phyloP scores from a whole-genome alignment of 1,140 invertebrate species.

The Thaumetopoea pityocampa region DNA sequence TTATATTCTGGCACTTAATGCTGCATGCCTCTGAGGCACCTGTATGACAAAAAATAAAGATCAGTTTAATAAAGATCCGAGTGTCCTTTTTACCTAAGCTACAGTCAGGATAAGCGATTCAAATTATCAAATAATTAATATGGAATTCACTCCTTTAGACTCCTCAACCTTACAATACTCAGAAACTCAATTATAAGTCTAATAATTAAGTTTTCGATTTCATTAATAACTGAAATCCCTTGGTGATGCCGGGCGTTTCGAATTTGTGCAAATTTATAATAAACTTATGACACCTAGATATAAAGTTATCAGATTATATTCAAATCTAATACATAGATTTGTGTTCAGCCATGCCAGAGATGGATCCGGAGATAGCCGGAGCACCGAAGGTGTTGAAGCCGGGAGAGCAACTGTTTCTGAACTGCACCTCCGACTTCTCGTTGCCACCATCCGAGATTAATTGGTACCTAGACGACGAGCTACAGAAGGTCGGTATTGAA shows the following conservation, averaged over 20 bases:
- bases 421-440: conserved; percentile 78
- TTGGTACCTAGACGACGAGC: conserved; percentile 79
- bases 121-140: too few relatives aligned
- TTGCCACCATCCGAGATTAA: conserved; percentile 77
- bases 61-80: too few relatives aligned
- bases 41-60: too few relatives aligned
- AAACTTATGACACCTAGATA: conserved; percentile 20
- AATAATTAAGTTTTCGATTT: conserved; percentile 23
- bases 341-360: conserved; percentile 76
- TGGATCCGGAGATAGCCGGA: conserved; percentile 76
- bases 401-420: conserved; percentile 77
- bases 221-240: conserved; percentile 6
- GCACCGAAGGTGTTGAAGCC: conserved; percentile 74
- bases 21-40: too few relatives aligned
- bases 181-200: conserved; percentile 15
- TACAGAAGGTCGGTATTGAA: conserved; percentile 65
- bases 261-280: conserved; percentile 15
- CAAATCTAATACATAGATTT: conserved; percentile 38
- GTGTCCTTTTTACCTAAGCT: too few relatives aligned
- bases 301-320: conserved; percentile 27
- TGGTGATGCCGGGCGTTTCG: conserved; percentile 3
- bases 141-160: too few relatives aligned
- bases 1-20: too few relatives aligned
- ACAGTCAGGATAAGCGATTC: too few relatives aligned
- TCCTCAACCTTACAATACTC: conserved; percentile 17